Base-by-base conservation (phyloP, 92 coral and sea anemone genomes). In the Paramuricea clavata region DNA sequence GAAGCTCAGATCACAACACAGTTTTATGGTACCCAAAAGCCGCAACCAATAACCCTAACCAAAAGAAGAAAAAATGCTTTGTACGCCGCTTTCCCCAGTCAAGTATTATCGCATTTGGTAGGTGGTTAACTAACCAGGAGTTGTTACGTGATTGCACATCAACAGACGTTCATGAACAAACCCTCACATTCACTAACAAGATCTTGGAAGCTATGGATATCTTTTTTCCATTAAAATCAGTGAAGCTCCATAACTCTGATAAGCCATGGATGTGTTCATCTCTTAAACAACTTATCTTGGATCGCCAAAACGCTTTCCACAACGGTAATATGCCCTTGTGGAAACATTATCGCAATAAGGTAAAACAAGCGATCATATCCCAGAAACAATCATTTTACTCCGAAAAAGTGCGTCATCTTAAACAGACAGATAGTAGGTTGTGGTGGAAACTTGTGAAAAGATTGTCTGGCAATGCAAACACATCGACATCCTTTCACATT, bases 231-330 rank as follows among this genome's bases (percentile, higher is more conserved):
- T 43, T 60, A 26, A 79, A 79, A 56, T 60, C 49, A 12, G 84
- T 79, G 69, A 78, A 75, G 36, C 52, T 49, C 36, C 71, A 81
- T 61, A 70, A 50, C 27, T 74, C 88, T 39, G 88, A 83, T 33
- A 60, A 65, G 61, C 88, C 88, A 12, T 83, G 92, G 88, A 88
- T 88, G 23, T 82, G 73, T 34, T 43, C 92, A 60, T 73, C 36
- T 39, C 67, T 76, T 33, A 88, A 88, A 72, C 44, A 74, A 34
- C 91, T 73, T 52, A 82, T 88, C 35, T 59, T 42, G 49, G 81
- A 88, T 34, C 71, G 92, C 30, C 92, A 83, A 43, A 57, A 64
- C 28, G 85, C 88, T 17, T 88, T 83, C 67, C 85, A 88, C 76
- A 59, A 67, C 62, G 85, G 85, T 52, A 67, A 69, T 44, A 83